Conservation (phyloP, 2,113 vertebrate genomes). For the Drymodes brunneopygia region DNA sequence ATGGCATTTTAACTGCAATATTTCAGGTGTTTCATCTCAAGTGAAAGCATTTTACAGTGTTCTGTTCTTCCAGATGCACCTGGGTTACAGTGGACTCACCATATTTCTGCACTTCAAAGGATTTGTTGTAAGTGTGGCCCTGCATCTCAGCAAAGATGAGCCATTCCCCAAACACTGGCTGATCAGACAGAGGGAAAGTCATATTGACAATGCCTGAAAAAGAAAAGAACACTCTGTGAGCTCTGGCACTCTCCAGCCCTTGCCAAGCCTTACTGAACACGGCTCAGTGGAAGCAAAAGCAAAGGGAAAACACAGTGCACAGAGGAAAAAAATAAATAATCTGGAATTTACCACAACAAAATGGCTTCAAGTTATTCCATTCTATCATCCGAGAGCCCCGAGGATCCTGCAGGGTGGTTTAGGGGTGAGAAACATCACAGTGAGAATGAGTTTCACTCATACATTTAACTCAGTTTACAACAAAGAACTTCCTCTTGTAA, state of each 20-base stretch:
- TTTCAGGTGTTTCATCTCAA: not conserved
- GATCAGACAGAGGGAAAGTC: constrained; percentile 91
- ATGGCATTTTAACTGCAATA: not conserved
- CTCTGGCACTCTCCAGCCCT: not conserved
- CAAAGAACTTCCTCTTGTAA: not conserved
- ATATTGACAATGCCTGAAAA: constrained; percentile 83
- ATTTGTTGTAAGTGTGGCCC: constrained; percentile 87
- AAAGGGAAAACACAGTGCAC: not conserved
- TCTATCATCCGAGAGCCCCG: constrained; percentile 89
- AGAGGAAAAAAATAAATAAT: not conserved
- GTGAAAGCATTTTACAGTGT: not conserved
- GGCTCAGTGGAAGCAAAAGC: not conserved
- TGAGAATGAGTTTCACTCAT: not conserved
- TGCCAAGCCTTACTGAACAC: not conserved
- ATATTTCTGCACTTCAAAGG: constrained; percentile 93
- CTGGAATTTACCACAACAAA: constrained; percentile 84
- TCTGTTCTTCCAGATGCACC: not conserved
- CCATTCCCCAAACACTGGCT: constrained; percentile 92
- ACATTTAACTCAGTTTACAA: not conserved
- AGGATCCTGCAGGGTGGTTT: constrained; percentile 76
- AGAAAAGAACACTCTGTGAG: not conserved
- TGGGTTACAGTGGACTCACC: constrained; percentile 69
- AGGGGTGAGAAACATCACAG: not conserved
- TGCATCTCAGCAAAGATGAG: constrained; percentile 87
- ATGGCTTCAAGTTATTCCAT: constrained; percentile 78